Evolutionary conservation across 92 coral and sea anemone species (phyloP), one percentile per base, ranked within the genome.

Genomic region (Zoanthus gigantus): DNA sequence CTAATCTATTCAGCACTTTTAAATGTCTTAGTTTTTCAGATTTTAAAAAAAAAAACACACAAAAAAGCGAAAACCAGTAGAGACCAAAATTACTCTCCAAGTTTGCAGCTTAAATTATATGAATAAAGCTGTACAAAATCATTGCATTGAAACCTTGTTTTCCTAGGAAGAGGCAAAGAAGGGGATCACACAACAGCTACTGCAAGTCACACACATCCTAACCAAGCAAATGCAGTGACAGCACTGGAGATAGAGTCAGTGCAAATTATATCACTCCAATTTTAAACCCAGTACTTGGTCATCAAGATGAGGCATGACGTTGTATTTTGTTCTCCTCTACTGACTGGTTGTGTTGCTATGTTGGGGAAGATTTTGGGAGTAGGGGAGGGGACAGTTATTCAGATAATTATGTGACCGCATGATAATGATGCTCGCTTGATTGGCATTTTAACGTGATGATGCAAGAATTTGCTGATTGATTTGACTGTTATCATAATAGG

Each of bases 121-220:
- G 3, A 50, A 7, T 50, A 7, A 50, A 58, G 5, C 18, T 13
- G 6, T 58, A 58, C 66, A 58, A 58, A 13, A 63, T 3, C 28
- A 63, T 17, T 69, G 17, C 30, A 69, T 11, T 61, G 23, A 48
- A 53, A 4, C 30, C 32, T 48, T 80, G 44, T 81, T 31, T 61
- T 4, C 18, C 18, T 78, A 97, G 99, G 82, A 97, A 97, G 90
- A 89, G 99, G 13, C 99, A 97, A 90, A 91, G 99, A 63, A 85
- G 99, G 86, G 98, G 98, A 52, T 97, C 99, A 1, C 98, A 95
- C 83, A 95, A 95, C 89, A 95, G 94, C 76, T 95, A 95, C 89
- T 95, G 85, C 87, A 95, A 95, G 75, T 95, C 96, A 6, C 98
- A 95, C 78, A 72, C 89, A 46, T 84, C 92, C 0, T 81, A 65